These are phyloP conservation scores for Ladona fulva DNA, from an alignment of 1,140 invertebrate species.

Conservation along the genomic window DNA sequence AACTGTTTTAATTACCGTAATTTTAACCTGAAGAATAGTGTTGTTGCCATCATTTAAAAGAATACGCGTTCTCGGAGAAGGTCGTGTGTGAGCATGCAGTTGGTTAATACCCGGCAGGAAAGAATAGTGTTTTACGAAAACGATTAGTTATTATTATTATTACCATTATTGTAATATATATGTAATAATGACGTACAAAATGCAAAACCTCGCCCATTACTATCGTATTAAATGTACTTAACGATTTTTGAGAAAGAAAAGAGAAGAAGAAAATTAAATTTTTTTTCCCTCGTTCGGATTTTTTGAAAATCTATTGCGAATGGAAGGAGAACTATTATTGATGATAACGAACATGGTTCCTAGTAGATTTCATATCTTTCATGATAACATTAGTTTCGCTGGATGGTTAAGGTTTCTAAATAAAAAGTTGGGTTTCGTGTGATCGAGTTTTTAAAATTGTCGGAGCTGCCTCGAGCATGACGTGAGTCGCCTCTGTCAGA, in stretches of 20 bases:
- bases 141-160: conserved; percentile 22
- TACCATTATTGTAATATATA: conserved; percentile 10
- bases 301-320: not conserved
- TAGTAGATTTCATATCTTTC: conserved; percentile 27
- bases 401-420: not conserved
- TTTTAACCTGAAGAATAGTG: not conserved
- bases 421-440: not conserved
- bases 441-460: not conserved
- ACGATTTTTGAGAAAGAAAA: not conserved
- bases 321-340: conserved; percentile 14
- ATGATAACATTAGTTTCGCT: conserved; percentile 15
- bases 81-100: not conserved
- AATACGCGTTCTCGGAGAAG: not conserved
- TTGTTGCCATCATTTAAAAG: not conserved
- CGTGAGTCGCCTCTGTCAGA: too few species aligned
- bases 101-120: not conserved
- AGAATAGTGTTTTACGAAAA: not conserved
- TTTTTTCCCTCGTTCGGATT: not conserved
- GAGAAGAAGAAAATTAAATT: not conserved
- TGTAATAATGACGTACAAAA: conserved; percentile 27
- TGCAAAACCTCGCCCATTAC: conserved; percentile 28
- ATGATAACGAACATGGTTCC: conserved; percentile 24
- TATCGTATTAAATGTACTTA: conserved; percentile 28
- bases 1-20: not conserved
- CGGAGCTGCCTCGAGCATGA: not conserved